phyloP scores from a whole-genome alignment of 2,113 vertebrate species.

The Falcunculus frontatus region DNA sequence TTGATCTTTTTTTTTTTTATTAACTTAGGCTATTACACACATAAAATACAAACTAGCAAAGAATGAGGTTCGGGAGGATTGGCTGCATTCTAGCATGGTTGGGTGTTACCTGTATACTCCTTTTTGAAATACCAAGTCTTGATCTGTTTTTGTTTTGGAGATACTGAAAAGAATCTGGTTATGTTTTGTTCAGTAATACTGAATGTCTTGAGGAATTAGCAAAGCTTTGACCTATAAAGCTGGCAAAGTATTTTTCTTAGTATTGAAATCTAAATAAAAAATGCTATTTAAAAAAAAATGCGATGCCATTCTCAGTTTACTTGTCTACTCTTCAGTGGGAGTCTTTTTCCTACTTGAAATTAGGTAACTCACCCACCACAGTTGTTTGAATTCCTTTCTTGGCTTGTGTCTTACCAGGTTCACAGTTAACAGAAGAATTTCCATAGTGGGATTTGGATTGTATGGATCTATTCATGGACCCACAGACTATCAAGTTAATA shows the following conservation, averaged over 20 bases:
- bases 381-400: background rate
- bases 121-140: background rate
- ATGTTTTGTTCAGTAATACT: background rate
- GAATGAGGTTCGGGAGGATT: background rate
- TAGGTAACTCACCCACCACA: background rate
- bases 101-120: background rate
- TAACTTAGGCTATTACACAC: background rate
- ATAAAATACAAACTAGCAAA: background rate
- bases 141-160: background rate
- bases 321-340: background rate
- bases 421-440: slow-evolving; percentile 92
- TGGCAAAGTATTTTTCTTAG: background rate
- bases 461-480: slow-evolving; percentile 96
- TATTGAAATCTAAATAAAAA: background rate
- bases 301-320: background rate
- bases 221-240: background rate
- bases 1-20: background rate
- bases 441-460: slow-evolving; percentile 90
- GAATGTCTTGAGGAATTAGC: background rate
- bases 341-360: background rate
- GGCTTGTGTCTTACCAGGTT: slow-evolving; percentile 74
- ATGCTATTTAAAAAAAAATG: background rate
- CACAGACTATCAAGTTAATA: slow-evolving; percentile 95
- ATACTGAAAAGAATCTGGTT: background rate
- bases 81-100: background rate